Conservation (phyloP, 2,888 invertebrate genomes). For the Cabera pusaria region DNA sequence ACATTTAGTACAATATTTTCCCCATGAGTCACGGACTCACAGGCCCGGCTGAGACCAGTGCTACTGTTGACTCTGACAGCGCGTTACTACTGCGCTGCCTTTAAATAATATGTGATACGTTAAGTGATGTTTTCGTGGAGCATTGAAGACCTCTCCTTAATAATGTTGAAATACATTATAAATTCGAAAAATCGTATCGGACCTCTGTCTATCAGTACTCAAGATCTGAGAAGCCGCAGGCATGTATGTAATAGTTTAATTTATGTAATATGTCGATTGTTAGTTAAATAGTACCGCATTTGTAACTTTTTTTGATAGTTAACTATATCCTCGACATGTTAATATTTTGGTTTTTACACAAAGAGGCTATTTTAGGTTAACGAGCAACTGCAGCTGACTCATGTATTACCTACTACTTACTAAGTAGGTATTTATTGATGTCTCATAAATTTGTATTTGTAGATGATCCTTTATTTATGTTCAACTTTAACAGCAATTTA, state of each 20-base stretch:
- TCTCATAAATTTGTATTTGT: too few species aligned
- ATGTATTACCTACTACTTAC: too few species aligned
- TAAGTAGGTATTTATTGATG: too few species aligned
- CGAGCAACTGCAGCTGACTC: constrained; percentile 2
- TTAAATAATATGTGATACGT: constrained; percentile 18
- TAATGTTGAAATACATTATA: constrained; percentile 58
- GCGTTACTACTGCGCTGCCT: constrained; percentile 14
- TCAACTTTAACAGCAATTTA: too few species aligned
- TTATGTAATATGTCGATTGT: too few species aligned
- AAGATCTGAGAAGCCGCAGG: constrained; percentile 18
- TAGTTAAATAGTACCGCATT: too few species aligned
- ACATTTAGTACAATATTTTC: constrained; percentile 68
- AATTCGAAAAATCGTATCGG: constrained; percentile 53
- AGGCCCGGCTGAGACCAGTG: constrained; percentile 36
- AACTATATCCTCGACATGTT: too few species aligned
- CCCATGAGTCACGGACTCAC: constrained; percentile 60
- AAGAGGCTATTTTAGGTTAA: constrained; percentile 1
- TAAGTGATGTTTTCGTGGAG: constrained; percentile 55
- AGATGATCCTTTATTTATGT: too few species aligned
- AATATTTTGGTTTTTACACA: too few species aligned
- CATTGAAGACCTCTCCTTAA: constrained; percentile 32
- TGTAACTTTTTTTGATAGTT: too few species aligned
- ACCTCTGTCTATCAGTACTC: constrained; percentile 37
- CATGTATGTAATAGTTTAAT: too few species aligned
- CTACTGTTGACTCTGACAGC: constrained; percentile 7